These are phyloP conservation scores for Conchocele bisecta DNA, from an alignment of 2,888 invertebrate genomes.

Conservation along the genomic window DNA sequence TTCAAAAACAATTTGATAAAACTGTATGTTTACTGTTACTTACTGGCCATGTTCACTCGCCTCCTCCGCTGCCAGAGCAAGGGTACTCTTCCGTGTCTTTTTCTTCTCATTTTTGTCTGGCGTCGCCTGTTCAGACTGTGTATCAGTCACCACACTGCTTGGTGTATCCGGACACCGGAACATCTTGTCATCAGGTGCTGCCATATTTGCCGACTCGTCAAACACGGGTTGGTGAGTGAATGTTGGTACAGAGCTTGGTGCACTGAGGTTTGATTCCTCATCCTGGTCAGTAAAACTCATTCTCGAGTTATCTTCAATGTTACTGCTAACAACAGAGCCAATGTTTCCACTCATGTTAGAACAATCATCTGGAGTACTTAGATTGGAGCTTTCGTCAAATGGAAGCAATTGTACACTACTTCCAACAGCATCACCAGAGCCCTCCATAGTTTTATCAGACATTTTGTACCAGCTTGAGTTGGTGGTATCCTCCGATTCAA, in stretches of 20 bases:
- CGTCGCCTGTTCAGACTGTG: conserved; percentile 54
- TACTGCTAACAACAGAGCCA: conserved; percentile 16
- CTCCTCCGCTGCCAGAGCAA: conserved; percentile 56
- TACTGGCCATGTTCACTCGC: conserved; percentile 57
- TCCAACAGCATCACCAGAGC: conserved; percentile 37
- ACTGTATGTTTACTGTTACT: conserved; percentile 25
- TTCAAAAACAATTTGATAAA: no score
- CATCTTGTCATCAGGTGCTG: conserved; percentile 45
- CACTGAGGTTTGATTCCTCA: conserved; percentile 50
- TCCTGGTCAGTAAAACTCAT: conserved; percentile 52
- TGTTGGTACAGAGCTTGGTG: conserved; percentile 42
- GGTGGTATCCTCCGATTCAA: conserved; percentile 40
- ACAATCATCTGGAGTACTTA: conserved; percentile 45
- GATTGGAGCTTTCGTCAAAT: conserved; percentile 49
- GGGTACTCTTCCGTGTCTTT: conserved; percentile 57
- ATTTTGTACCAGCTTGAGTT: conserved; percentile 58
- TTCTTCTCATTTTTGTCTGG: no score
- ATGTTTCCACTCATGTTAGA: conserved; percentile 52
- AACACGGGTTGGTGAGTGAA: conserved; percentile 48
- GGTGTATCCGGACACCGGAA: conserved; percentile 53
- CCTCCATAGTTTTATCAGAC: conserved; percentile 22
- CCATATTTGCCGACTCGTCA: conserved; percentile 59
- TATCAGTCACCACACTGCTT: conserved; percentile 50
- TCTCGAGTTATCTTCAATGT: conserved; percentile 34
- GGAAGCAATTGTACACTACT: conserved; percentile 12